Conservation (phyloP, 1,140 invertebrate species). For the Lethrus apterus region DNA sequence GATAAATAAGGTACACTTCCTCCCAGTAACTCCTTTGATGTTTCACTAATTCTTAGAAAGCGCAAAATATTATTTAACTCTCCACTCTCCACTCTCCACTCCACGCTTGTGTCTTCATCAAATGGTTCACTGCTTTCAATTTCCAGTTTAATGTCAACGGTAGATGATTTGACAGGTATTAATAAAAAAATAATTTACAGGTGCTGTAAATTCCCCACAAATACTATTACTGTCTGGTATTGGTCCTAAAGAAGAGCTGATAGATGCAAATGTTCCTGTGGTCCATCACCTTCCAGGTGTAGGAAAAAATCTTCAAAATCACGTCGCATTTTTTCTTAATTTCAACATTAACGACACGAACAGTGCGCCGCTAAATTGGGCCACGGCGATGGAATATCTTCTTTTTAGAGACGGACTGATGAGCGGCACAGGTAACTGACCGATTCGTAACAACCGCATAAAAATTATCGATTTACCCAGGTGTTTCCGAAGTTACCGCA, state of each 20-base stretch:
- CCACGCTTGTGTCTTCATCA: too few species aligned
- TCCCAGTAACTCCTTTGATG: too few species aligned
- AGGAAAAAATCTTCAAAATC: slow-evolving; percentile 82
- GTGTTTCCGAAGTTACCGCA: slow-evolving; percentile 74
- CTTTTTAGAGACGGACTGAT: slow-evolving; percentile 76
- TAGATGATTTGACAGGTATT: too few species aligned
- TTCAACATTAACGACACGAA: slow-evolving; percentile 79
- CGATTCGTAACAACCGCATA: background rate
- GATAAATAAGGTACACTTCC: too few species aligned
- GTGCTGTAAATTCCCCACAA: slow-evolving; percentile 74
- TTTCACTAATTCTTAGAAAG: too few species aligned
- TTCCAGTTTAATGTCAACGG: too few species aligned
- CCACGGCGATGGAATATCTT: slow-evolving; percentile 79
- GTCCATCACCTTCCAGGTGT: slow-evolving; percentile 74
- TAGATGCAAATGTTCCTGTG: slow-evolving; percentile 52
- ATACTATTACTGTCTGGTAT: slow-evolving; percentile 77
- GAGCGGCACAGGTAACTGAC: slow-evolving; percentile 63
- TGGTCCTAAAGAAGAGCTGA: slow-evolving; percentile 66
- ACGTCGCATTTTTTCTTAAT: slow-evolving; percentile 68
- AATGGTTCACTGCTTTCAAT: too few species aligned
- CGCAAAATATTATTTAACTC: too few species aligned
- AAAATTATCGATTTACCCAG: slow-evolving; percentile 36
- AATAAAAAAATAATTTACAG: slow-evolving; percentile 40
- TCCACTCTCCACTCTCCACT: too few species aligned
- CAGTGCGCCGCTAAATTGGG: slow-evolving; percentile 75